Percentiles rank a stretch among this genome's conserved stretches.
Conservation (phyloP, 2,797 vertebrate species). For the Bradypodion pumilum region DNA sequence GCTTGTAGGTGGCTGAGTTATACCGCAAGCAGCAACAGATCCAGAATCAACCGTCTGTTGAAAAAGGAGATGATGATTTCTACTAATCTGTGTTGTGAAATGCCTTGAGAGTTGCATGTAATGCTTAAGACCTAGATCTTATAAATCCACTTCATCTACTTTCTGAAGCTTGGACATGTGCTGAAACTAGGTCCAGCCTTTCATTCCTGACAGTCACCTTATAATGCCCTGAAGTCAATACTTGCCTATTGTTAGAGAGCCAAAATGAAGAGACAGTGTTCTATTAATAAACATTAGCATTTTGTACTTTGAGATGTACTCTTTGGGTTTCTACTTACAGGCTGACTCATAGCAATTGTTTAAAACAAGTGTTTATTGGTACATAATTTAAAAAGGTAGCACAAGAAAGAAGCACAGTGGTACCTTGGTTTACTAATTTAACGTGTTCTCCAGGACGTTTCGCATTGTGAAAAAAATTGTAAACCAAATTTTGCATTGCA, state of each 20-base stretch:
- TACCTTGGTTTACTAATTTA: too few relatives aligned
- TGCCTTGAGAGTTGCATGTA: not conserved
- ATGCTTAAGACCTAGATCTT: not conserved
- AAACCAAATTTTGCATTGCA: too few relatives aligned
- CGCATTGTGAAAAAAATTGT: too few relatives aligned
- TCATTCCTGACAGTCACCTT: not conserved
- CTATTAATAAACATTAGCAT: constrained; percentile 17
- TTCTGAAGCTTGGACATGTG: not conserved
- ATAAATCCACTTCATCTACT: not conserved
- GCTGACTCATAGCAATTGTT: constrained; percentile 8
- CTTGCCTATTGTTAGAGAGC: not conserved
- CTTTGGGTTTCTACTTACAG: not conserved
- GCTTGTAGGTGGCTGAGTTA: constrained; percentile 83
- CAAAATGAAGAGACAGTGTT: not conserved
- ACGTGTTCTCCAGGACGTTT: too few relatives aligned
- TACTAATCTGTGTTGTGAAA: constrained; percentile 70
- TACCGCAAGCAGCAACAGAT: constrained; percentile 91
- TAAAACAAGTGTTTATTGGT: constrained; percentile 30
- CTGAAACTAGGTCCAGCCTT: not conserved
- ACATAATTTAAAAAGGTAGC: constrained; percentile 17
- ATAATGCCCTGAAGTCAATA: not conserved
- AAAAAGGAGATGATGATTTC: constrained; percentile 79
- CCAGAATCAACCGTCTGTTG: constrained; percentile 82
- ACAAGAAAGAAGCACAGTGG: constrained; percentile 15
- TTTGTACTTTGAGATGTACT: not conserved